These are phyloP conservation scores for Seira sanloemensis DNA, from an alignment of 2,888 invertebrate genomes.

Conservation along the genomic window DNA sequence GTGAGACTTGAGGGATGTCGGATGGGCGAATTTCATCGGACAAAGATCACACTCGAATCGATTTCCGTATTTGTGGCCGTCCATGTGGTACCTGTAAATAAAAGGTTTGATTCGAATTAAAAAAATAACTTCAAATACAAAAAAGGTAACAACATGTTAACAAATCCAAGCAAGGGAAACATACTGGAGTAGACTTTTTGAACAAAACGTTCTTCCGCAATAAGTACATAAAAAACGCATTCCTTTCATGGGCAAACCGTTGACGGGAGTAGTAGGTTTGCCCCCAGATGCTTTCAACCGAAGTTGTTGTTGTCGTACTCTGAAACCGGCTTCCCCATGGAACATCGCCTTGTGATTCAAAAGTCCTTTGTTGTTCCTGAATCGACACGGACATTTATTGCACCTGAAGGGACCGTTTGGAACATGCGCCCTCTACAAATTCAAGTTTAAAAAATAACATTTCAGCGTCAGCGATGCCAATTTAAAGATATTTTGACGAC, in stretches of 20 bases:
- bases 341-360: not conserved
- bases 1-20: not conserved
- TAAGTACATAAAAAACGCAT: not conserved
- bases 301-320: too few relatives aligned
- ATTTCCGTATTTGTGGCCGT: not conserved
- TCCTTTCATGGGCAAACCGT: not conserved
- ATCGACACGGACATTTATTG: constrained; percentile 17
- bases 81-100: not conserved
- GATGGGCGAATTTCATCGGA: not conserved
- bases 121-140: too few relatives aligned
- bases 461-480: too few relatives aligned
- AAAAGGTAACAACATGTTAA: too few relatives aligned
- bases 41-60: not conserved
- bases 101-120: too few relatives aligned
- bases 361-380: not conserved
- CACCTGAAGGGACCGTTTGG: not conserved
- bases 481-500: too few relatives aligned
- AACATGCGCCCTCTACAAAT: too few relatives aligned
- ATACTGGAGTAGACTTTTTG: too few relatives aligned
- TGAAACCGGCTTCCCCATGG: not conserved
- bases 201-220: not conserved
- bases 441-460: too few relatives aligned
- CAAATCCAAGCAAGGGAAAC: too few relatives aligned
- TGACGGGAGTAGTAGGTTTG: not conserved
- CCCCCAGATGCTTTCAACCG: not conserved